Base-by-base conservation (phyloP, 1,140 invertebrate species). In the Orussus abietinus region DNA sequence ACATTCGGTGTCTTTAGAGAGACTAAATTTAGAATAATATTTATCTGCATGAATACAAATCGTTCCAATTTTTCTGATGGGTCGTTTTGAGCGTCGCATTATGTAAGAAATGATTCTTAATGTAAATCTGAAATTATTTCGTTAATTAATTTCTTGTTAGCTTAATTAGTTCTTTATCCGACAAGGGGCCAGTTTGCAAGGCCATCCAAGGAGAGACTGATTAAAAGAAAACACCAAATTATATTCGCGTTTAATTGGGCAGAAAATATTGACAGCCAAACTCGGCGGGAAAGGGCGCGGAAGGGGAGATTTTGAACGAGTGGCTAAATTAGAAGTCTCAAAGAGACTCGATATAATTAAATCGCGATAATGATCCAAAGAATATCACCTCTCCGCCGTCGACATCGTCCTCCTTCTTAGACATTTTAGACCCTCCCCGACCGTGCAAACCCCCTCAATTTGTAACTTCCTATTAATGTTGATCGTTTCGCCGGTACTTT, bases 331-430 rank as follows among this genome's bases (percentile, higher is more conserved):
- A 36, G 21, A 50, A 55, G 45, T 51, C 49, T 61, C 56, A 62
- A 62, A 62, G 59, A 49, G 60, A 59, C 47, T 54, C 45, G 51
- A 61, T 44, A 57, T 62, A 62, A 62, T 62, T 62, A 60, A 62
- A 62, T 62, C 53, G 55, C 53, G 55, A 59, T 62, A 62, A 62
- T 62, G 59, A 62, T 48, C 57, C 56, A 62, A 62, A 62, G 59
- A 62, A 57, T 59, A 60, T 58, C 55, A 43, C 30, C 33, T 25
- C 12, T 52, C 31, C 39, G 21, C 38, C 29, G 34, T 22, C 11
- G 17, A 17, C 25, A 21, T 15, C 22, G 14, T 40, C 45, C 40
- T 42, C 38, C 20, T 15, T 10, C 25, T 36, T 25, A 21, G 21
- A 26, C 11, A 17, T 17, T 29, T 19, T 25, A 26, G 13, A 30